Conservation (phyloP, 2,797 vertebrate species). For the Tragopan temminckii region DNA sequence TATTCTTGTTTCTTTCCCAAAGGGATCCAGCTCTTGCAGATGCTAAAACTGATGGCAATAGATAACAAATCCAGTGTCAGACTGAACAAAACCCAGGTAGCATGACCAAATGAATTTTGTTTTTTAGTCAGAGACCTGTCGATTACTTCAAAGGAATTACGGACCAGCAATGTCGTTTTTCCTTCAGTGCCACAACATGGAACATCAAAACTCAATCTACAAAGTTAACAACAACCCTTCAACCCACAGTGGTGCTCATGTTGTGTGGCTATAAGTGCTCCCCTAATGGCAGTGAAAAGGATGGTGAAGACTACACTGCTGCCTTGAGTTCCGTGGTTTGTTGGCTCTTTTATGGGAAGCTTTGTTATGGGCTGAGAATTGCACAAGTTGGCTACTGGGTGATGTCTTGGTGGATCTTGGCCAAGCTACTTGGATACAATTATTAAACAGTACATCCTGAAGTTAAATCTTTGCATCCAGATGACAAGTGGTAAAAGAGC, state of each 20-base stretch:
- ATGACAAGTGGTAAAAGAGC: background rate
- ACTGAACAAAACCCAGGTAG: background rate
- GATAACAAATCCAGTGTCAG: background rate
- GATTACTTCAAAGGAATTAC: background rate
- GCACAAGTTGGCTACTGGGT: background rate
- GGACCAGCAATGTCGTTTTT: background rate
- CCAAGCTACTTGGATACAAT: background rate
- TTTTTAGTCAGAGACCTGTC: background rate
- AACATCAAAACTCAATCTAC: background rate
- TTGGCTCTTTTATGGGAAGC: background rate
- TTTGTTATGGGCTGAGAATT: background rate
- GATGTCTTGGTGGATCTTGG: background rate
- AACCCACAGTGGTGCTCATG: accelerated
- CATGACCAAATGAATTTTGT: background rate
- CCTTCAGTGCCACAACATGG: background rate
- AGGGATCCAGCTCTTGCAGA: background rate
- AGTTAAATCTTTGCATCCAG: background rate
- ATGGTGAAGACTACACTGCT: background rate
- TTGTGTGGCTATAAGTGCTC: background rate
- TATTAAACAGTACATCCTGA: background rate
- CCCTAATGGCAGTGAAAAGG: background rate
- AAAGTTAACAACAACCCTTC: background rate
- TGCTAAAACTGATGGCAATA: background rate
- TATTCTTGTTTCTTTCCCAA: background rate
- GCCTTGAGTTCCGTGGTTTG: accelerated